These are phyloP conservation scores for Thalassarche chlororhynchos DNA, from an alignment of 2,113 vertebrate genomes.

Conservation along the genomic window DNA sequence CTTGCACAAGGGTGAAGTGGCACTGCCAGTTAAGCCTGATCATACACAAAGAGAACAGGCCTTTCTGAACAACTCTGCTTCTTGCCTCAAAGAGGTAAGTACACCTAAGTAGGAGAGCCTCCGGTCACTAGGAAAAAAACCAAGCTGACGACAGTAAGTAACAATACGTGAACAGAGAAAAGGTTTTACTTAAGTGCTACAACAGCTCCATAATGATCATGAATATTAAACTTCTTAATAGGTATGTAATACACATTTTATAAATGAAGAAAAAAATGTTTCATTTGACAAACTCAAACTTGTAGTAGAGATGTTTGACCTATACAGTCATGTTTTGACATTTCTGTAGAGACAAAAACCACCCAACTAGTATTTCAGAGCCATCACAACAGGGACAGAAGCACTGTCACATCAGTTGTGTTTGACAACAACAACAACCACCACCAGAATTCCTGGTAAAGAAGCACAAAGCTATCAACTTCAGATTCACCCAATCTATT, in stretches of 20 bases:
- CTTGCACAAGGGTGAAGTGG: neutral
- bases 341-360: neutral
- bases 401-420: neutral
- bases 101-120: neutral
- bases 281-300: neutral
- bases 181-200: neutral
- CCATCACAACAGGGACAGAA: neutral
- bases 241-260: neutral
- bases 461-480: neutral
- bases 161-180: neutral
- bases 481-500: neutral
- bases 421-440: neutral
- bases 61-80: neutral
- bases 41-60: neutral
- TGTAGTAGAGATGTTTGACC: neutral
- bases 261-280: neutral
- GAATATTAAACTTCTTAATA: neutral
- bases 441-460: neutral
- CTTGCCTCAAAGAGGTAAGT: neutral
- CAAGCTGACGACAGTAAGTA: fast-evolving
- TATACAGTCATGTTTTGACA: neutral
- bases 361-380: neutral
- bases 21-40: neutral
- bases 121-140: fast-evolving
- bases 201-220: neutral